Evolutionary conservation across 2,888 invertebrate genomes (phyloP), one percentile per base, ranked within the genome.

Genomic region (Ormyrus nitidulus): DNA sequence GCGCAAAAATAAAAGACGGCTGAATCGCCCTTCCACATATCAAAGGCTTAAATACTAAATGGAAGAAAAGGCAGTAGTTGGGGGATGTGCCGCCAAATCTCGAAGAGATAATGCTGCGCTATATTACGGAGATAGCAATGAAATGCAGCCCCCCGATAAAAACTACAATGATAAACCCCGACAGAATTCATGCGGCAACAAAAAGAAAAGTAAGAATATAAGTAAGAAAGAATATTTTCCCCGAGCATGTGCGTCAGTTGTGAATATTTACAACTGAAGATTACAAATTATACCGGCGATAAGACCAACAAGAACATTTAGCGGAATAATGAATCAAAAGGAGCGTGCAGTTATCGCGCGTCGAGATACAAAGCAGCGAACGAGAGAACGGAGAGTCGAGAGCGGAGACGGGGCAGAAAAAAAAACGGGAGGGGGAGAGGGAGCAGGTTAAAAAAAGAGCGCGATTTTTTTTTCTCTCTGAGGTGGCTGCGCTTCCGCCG

Each of bases 291-390:
- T 64, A 46, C 51, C 51, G 44, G 5, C 34, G 78, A 66, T 78
- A 65, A 78, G 66, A 8, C 48, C 65, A 59, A n/a, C 77, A 58
- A 61, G 46, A 71, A 59, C 77, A 71, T 78, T 78, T 78, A 78
- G 66, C 19, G 48, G 48, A 72, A 61, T 72, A 77, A 77, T 71
- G 77, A 70, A 77, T 71, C 71, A 77, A 77, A 72, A 19, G 65
- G 46, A 19, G 53, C 51, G 13, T 46, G 10, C 65, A 53, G 46
- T 77, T 71, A 77, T 78, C 77, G 77, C 74, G 59, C 69, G 62
- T 71, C 74, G 76, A 81, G 82, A 76, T 68, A 76, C 78, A 78
- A 79, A 81, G 65, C 77, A 76, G 59, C 66, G 69, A 82, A 70
- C 19, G 51, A 58, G 9, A 54, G 48, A 19, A 8, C n/a, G 7